Evolutionary conservation across 2,797 vertebrate species (phyloP), one percentile per base, ranked within the genome.

Genomic region (Acipenser oxyrinchus): DNA sequence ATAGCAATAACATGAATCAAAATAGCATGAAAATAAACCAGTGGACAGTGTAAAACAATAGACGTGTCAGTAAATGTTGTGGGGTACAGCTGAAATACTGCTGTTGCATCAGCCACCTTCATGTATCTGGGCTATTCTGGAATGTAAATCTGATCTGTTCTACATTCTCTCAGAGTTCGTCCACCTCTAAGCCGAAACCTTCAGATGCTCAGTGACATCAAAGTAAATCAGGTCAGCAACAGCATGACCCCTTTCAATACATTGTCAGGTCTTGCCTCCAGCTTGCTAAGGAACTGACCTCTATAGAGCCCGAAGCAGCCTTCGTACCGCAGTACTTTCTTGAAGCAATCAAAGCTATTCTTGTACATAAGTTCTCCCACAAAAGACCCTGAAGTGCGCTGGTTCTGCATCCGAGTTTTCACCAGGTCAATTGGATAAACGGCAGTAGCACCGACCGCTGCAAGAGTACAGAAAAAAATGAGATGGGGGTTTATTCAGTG

Each of bases 291-390:
- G 15, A 48, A 84, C 90, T 82, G 69, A 93, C 91, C 91, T 90
- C 90, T 82, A 48, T 92, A 92, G 12, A 92, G 86, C 66, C 92
- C 90, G 73, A 91, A 89, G 78, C 91, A 87, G 65, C 92, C 88
- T 80, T 94, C 92, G 1, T 92, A 93, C 68, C 90, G 89, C 10
- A 94, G 80, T 63, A 94, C 92, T 81, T 93, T 95, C 84, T 87
- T 90, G 76, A 93, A 92, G 66, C 88, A 93, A 74, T 93, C 92
- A 67, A 92, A 86, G 76, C 89, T 91, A 76, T 89, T 94, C 82
- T 93, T 94, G 76, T 95, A 94, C 92, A 94, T 93, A 59, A 94
- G 86, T 73, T 94, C 92, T 66, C 87, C 93, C 66, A 93, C 88
- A 58, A 93, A 90, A 37, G 89, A 92, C 13, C 90, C 90, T 2